Evolutionary conservation across 2,113 vertebrate species (phyloP).

Genomic region (Dryoscopus gambensis): DNA sequence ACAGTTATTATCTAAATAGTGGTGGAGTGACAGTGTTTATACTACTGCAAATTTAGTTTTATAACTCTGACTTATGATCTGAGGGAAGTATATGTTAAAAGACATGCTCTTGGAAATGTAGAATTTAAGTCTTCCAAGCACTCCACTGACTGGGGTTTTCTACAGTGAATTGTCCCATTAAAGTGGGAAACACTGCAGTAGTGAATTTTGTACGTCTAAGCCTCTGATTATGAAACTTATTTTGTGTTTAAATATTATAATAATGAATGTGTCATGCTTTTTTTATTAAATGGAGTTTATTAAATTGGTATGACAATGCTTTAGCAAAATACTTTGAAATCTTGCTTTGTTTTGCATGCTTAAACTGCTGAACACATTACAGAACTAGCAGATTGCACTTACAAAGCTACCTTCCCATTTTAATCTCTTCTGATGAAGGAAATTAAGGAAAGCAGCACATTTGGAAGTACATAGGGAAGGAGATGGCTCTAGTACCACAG

Average conservation of each 20-base stretch:
- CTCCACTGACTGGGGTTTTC: not conserved
- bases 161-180: not conserved
- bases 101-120: not conserved
- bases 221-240: not conserved
- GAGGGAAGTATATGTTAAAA: not conserved
- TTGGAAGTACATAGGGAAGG: slow-evolving; percentile 98
- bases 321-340: not conserved
- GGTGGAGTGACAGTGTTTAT: not conserved
- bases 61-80: not conserved
- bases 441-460: slow-evolving; percentile 97
- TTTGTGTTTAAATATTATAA: not conserved
- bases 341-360: slow-evolving; percentile 57
- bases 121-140: not conserved
- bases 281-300: not conserved
- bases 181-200: not conserved
- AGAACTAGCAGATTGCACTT: slow-evolving; percentile 57
- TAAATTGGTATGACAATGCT: not conserved
- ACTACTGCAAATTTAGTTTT: not conserved
- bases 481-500: slow-evolving; percentile 98
- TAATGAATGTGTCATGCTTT: not conserved
- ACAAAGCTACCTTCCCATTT: slow-evolving; percentile 70
- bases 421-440: slow-evolving; percentile 91
- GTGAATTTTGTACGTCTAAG: not conserved
- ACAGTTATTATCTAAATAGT: not conserved
- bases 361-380: slow-evolving; percentile 23